phyloP scores from a whole-genome alignment of 2,888 invertebrate genomes.

The Volucella inanis region DNA sequence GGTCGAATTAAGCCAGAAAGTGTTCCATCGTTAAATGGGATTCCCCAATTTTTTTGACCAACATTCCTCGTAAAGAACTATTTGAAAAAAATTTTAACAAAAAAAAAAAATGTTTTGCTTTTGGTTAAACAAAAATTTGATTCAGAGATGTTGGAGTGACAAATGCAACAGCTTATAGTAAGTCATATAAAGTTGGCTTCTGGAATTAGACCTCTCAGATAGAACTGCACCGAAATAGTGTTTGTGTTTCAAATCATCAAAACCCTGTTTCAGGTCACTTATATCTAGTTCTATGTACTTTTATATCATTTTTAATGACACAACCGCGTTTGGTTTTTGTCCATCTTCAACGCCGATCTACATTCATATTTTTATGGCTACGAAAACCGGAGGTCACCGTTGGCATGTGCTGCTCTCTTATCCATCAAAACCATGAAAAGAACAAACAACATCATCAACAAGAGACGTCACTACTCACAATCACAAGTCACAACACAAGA shows the following conservation, averaged over 20 bases:
- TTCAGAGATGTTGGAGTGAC: too few species aligned
- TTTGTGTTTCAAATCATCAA: constrained; percentile 8
- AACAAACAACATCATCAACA: constrained; percentile 49
- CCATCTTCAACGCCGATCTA: constrained; percentile 31
- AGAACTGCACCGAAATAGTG: neutral
- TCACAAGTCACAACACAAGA: too few species aligned
- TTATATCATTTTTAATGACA: constrained; percentile 57
- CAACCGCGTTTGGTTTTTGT: constrained; percentile 45
- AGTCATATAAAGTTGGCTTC: too few species aligned
- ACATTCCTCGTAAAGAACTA: too few species aligned
- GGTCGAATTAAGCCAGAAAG: too few species aligned
- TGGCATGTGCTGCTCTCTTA: constrained; percentile 34
- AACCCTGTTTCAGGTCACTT: constrained; percentile 9
- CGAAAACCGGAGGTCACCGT: constrained; percentile 51
- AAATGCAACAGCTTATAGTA: too few species aligned
- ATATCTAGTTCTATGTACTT: constrained; percentile 17
- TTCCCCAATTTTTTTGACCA: too few species aligned
- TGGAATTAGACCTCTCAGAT: too few species aligned
- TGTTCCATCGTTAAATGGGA: too few species aligned
- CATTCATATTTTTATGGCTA: constrained; percentile 65
- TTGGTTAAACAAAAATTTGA: too few species aligned
- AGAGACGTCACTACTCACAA: constrained; percentile 9
- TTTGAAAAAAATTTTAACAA: too few species aligned
- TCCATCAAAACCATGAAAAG: neutral
- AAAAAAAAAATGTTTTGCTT: too few species aligned